phyloP scores from a whole-genome alignment of 2,888 invertebrate genomes.

The Caenorhabditis imperialis region DNA sequence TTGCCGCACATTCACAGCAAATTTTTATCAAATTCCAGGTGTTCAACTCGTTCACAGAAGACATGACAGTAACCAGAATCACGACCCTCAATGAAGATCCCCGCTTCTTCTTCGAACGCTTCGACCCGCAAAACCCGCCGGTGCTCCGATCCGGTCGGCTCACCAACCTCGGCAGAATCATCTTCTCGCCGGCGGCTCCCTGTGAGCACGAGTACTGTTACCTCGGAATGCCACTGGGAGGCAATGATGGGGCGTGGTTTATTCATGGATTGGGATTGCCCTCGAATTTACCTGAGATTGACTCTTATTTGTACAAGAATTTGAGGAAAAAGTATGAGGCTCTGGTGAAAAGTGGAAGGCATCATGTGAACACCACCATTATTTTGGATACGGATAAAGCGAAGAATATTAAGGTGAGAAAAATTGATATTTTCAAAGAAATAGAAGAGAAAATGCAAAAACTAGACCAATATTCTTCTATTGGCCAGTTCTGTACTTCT shows the following conservation, averaged over 20 bases:
- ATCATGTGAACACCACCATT: constrained; percentile 84
- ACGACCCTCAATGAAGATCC: constrained; percentile 83
- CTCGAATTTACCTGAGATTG: constrained; percentile 84
- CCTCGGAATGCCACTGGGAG: constrained; percentile 82
- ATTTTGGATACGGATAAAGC: constrained; percentile 86
- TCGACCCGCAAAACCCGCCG: constrained; percentile 78
- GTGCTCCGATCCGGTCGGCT: constrained; percentile 74
- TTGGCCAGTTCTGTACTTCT: too few species aligned
- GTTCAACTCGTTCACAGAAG: constrained; percentile 74
- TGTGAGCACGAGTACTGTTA: constrained; percentile 83
- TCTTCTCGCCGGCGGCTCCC: constrained; percentile 57
- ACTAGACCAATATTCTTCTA: too few species aligned
- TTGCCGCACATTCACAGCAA: constrained; percentile 79
- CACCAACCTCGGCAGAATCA: constrained; percentile 78
- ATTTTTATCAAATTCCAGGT: constrained; percentile 83
- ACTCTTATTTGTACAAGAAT: constrained; percentile 83
- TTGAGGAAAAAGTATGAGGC: constrained; percentile 82
- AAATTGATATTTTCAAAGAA: too few species aligned
- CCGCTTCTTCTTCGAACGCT: constrained; percentile 81
- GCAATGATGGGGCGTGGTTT: constrained; percentile 84
- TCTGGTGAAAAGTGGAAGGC: constrained; percentile 71
- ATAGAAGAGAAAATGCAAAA: too few species aligned
- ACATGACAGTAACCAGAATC: constrained; percentile 85
- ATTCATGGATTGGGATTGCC: constrained; percentile 83
- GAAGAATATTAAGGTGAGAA: constrained; percentile 81